Percentiles rank a stretch among this genome's conserved stretches.
These are phyloP conservation scores for Unio delphinus DNA, from an alignment of 2,888 invertebrate genomes.

Conservation along the genomic window DNA sequence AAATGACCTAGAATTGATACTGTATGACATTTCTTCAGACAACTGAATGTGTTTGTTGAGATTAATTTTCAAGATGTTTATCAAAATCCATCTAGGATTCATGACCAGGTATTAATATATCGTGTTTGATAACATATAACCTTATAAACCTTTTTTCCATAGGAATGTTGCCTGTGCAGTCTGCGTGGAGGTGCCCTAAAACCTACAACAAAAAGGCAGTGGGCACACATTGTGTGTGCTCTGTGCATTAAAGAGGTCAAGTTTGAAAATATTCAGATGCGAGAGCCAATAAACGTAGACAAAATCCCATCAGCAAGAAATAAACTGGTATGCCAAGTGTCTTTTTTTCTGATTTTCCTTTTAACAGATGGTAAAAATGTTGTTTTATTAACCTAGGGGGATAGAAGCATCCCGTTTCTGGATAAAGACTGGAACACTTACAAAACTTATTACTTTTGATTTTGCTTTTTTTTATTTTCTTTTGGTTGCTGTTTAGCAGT, in stretches of 20 bases:
- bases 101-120: too few relatives aligned
- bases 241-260: conserved; percentile 68
- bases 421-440: not conserved
- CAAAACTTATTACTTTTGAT: not conserved
- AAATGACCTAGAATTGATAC: too few relatives aligned
- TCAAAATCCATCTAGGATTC: too few relatives aligned
- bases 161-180: conserved; percentile 75
- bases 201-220: conserved; percentile 67
- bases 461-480: not conserved
- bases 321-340: conserved; percentile 59
- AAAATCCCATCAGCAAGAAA: conserved; percentile 49
- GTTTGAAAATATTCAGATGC: conserved; percentile 63
- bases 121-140: too few relatives aligned
- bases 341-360: not conserved
- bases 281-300: conserved; percentile 66
- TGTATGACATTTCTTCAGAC: too few relatives aligned
- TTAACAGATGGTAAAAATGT: not conserved
- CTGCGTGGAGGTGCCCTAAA: conserved; percentile 74
- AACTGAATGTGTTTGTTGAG: too few relatives aligned
- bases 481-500: not conserved
- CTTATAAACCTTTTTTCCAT: conserved; percentile 10
- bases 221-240: conserved; percentile 73
- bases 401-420: not conserved
- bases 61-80: too few relatives aligned
- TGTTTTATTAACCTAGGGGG: not conserved